Base-by-base conservation (phyloP, 2,113 vertebrate species). In the Mus spicilegus region DNA sequence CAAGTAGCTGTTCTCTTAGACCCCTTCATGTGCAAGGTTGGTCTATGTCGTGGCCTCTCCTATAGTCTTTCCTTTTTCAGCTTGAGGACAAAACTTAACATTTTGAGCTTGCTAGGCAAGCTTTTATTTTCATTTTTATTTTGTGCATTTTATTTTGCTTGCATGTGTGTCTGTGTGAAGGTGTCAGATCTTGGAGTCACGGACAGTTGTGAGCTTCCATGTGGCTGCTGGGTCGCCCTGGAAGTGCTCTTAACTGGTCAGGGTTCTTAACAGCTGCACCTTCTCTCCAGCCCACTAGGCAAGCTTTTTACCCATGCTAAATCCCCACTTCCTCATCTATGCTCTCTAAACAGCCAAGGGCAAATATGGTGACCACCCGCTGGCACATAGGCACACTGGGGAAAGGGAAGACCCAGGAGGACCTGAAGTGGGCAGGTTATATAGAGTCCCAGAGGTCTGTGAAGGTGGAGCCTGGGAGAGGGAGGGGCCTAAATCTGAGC, bases 1-100 rank as follows among this genome's bases (percentile, higher is more conserved):
- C 13, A 0, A 0, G 0, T 56, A 39, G 51, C 14, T 7, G 9
- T 22, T 11, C 72, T 67, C 8, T n/a, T 0, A 1, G 58, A 0
- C 7, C 76, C 13, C 51, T 0, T 24, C 1, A 0, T 36, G 28
- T 19, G 63, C 49, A 19, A 77, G 2, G 14, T 11, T n/a, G 61
- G 5, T n/a, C 72, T 10, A 16, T 0, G 28, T 5, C 30, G 0
- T 4, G 20, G 58, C n/a, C n/a, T n/a, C 26, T 54, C 28, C 1
- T 0, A 6, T 63, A 63, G 9, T 63, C 81, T 63, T 63, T 63
- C 58, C 28, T 84, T 63, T 17, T 63, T 56, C 58, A 42, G 58
- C 5, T 30, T 42, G 81, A 82, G 80, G 56, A 58, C 81, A n/a
- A 84, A 84, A 63, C 39, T 65, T n/a, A 46, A 58, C 7, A 58